phyloP scores from a whole-genome alignment of 2,113 vertebrate genomes.

The Dromas ardeola region DNA sequence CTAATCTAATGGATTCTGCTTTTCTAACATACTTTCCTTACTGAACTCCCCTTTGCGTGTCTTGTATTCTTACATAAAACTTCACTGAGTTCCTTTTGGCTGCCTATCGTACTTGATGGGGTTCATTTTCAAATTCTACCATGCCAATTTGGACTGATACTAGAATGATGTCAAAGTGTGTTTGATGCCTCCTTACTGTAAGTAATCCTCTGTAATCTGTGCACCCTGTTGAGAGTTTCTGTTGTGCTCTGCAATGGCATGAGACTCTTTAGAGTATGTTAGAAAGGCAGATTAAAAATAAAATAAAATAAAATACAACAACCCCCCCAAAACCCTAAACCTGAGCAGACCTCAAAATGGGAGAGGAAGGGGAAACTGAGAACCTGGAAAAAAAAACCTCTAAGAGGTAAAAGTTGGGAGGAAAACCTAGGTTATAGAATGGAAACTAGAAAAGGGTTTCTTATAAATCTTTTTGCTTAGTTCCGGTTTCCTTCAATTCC shows the following conservation, averaged over 20 bases:
- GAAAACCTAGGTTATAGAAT: neutral
- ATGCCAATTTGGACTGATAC: neutral
- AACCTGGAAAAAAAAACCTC: neutral
- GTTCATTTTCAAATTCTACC: neutral
- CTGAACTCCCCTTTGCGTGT: neutral
- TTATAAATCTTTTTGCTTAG: neutral
- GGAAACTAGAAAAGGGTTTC: neutral
- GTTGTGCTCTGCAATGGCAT: neutral
- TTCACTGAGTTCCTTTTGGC: neutral
- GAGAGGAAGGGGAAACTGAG: conserved; percentile 56
- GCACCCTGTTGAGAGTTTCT: neutral
- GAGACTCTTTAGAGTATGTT: conserved; percentile 24
- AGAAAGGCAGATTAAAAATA: conserved; percentile 31
- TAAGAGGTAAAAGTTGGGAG: neutral
- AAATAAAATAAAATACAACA: neutral
- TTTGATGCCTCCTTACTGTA: neutral
- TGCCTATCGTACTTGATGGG: neutral
- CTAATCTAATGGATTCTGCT: conserved; percentile 14
- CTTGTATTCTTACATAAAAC: neutral
- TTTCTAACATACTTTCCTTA: conserved; percentile 56
- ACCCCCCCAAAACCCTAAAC: neutral
- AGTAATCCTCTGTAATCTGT: neutral
- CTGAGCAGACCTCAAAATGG: conserved; percentile 47
- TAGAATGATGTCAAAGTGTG: neutral
- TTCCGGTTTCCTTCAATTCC: conserved; percentile 44